Evolutionary conservation across 1,140 invertebrate genomes (phyloP).

Genomic region (roundworm (Caenorhabditis elegans)): WBcel235 BX284602.5:11610001-11610500

Average conservation of each 20-base stretch:
- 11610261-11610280: slow-evolving; percentile 52
- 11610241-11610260: background rate
- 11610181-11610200: slow-evolving; percentile 43
- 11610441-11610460: slow-evolving; percentile 51
- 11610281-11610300: slow-evolving; percentile 53
- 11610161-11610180: slow-evolving; percentile 44
- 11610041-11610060: too few species aligned
- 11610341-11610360: slow-evolving; percentile 45
- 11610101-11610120: slow-evolving; percentile 44
- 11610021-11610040: too few species aligned
- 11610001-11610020: too few species aligned
- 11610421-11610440: slow-evolving; percentile 47
- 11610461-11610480: slow-evolving; percentile 1
- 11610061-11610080: too few species aligned
- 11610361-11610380: slow-evolving; percentile 46
- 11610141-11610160: slow-evolving; percentile 49
- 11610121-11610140: slow-evolving; percentile 47
- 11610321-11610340: slow-evolving; percentile 49
- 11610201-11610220: slow-evolving; percentile 35
- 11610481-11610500: slow-evolving; percentile 37
- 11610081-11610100: slow-evolving; percentile 67
- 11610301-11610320: slow-evolving; percentile 51
- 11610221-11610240: background rate
- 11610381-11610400: slow-evolving; percentile 47
- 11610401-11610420: background rate